Evolutionary conservation across 2,888 invertebrate genomes (phyloP), one percentile per base, ranked within the genome.

Genomic region (Nomada goodeniana): DNA sequence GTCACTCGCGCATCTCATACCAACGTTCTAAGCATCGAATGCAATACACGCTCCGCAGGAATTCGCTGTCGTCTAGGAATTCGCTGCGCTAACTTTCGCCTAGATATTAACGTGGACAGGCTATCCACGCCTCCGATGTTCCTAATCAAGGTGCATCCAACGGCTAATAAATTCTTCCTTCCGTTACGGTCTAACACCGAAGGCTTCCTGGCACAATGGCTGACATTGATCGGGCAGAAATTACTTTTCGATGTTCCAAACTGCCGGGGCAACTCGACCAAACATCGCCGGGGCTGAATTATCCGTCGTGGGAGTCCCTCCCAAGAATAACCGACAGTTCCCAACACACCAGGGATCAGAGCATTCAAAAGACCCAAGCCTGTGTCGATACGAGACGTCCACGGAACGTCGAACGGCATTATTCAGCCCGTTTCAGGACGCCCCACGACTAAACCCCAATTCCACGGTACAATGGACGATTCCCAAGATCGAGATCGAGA

Each of bases 1-100:
- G 55, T 72, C 72, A 55, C 63, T 29, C n/a, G 23, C 42, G n/a
- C 44, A n/a, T 64, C 72, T 72, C 63, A 55, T 44, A 26, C 69
- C 55, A 20, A 20, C 15, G 11, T 18, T 2, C 29, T 18, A 67
- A 59, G 67, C 50, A 67, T 73, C 36, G 9, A 59, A 73, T 59
- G 67, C 73, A 50, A 73, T 73, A 73, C 73, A 59, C 73, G 73
- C 36, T 36, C 55, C 47, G 13, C 67, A 59, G 64, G 57, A 65
- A 67, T 65, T 59, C 57, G 18, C 67, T 7, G 36, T 13, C 29
- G 52, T 23, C 64, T 55, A 55, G 72, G 64, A 73, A 64, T 73
- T 26, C 64, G 7, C 26, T 29, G 55, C 1, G n/a, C 55, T 11
- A 73, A 73, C 64, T 73, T 73, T 55, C 72, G 11, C 44, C 29